Conservation (phyloP, 2,113 vertebrate genomes). For the Brachionichthys hirsutus region DNA sequence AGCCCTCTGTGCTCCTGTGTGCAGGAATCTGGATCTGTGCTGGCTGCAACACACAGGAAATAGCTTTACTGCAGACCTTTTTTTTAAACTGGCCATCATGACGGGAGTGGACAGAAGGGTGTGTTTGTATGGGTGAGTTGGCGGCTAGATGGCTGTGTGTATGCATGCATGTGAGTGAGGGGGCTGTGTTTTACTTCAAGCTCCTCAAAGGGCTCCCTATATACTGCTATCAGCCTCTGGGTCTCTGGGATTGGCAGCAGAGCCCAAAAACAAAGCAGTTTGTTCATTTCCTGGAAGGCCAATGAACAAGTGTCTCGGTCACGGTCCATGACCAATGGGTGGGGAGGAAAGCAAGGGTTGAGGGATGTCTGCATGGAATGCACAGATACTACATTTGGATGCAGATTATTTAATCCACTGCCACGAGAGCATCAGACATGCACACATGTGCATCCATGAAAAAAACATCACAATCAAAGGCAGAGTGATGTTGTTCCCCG, state of each 20-base stretch:
- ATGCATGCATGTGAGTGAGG: slow-evolving; percentile 49
- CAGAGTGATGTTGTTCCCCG: too few relatives aligned
- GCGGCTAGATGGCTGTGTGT: slow-evolving; percentile 27
- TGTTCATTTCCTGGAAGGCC: slow-evolving; percentile 72
- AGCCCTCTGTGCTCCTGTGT: slow-evolving; percentile 61
- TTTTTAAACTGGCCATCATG: slow-evolving; percentile 58
- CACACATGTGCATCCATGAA: too few relatives aligned
- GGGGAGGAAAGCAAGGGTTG: slow-evolving; percentile 22
- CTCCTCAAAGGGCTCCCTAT: slow-evolving; percentile 67
- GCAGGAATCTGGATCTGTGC: slow-evolving; percentile 65
- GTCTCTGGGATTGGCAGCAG: slow-evolving; percentile 61
- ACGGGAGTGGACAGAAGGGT: slow-evolving; percentile 56
- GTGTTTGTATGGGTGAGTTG: slow-evolving; percentile 47
- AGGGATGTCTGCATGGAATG: slow-evolving; percentile 16
- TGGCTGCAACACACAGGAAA: slow-evolving; percentile 69
- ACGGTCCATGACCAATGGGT: slow-evolving; percentile 40
- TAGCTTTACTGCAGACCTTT: slow-evolving; percentile 57
- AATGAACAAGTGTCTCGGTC: slow-evolving; percentile 68
- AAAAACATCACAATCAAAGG: too few relatives aligned
- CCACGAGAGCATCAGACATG: background rate
- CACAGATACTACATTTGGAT: slow-evolving; percentile 18
- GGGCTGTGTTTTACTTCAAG: slow-evolving; percentile 59
- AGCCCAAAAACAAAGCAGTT: slow-evolving; percentile 70
- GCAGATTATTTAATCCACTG: too few relatives aligned
- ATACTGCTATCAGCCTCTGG: slow-evolving; percentile 69